These are phyloP conservation scores for Yponomeuta sedellus DNA, from an alignment of 2,888 invertebrate genomes.

Conservation along the genomic window DNA sequence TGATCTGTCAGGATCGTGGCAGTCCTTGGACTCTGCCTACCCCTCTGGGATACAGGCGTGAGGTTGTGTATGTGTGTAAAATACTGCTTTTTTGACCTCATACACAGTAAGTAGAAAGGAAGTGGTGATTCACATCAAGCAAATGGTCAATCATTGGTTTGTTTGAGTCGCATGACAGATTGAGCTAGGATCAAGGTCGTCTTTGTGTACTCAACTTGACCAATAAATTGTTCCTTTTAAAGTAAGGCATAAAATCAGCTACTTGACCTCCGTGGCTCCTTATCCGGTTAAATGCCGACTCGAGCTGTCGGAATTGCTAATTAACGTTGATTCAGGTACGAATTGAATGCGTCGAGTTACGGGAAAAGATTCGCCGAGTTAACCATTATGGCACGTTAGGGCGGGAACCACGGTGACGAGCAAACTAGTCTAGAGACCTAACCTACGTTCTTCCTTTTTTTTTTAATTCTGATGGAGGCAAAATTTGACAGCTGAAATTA, in stretches of 20 bases:
- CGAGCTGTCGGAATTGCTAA: neutral
- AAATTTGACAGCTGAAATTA: too few relatives aligned
- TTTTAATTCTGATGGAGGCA: too few relatives aligned
- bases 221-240: neutral
- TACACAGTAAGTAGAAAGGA: too few relatives aligned
- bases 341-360: neutral
- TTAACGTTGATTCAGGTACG: neutral
- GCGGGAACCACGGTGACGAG: neutral
- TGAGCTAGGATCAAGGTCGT: slow-evolving; percentile 18
- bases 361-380: neutral
- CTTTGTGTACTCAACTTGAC: neutral
- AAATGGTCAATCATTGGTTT: too few relatives aligned
- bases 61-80: too few relatives aligned
- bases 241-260: neutral
- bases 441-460: too few relatives aligned
- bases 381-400: neutral
- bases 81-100: too few relatives aligned
- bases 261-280: neutral
- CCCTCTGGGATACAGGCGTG: too few relatives aligned
- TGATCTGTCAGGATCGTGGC: too few relatives aligned
- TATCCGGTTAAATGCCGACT: neutral
- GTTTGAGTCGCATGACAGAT: slow-evolving; percentile 11
- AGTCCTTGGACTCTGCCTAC: too few relatives aligned
- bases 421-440: neutral
- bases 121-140: too few relatives aligned